Evolutionary conservation across 2,797 vertebrate species (phyloP).

Genomic region (Anableps anableps): DNA sequence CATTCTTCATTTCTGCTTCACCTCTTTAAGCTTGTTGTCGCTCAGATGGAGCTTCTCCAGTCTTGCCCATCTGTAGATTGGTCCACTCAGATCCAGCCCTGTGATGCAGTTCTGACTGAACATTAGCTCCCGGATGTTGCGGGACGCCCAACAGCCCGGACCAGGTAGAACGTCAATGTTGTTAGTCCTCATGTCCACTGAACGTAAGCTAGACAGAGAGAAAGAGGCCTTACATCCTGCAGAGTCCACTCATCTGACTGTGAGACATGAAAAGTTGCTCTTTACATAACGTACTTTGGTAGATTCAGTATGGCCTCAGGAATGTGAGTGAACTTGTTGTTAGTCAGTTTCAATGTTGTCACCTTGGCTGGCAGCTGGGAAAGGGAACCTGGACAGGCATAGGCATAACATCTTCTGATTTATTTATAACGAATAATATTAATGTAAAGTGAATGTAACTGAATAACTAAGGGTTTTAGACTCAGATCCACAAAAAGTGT

Average conservation of each 20-base stretch:
- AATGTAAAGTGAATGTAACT: not conserved
- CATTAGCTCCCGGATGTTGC: conserved; percentile 91
- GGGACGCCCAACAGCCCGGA: conserved; percentile 86
- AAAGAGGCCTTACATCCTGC: not conserved
- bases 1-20: conserved; percentile 50
- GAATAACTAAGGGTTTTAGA: not conserved
- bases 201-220: conserved; percentile 83
- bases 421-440: not conserved
- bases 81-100: conserved; percentile 87
- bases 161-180: conserved; percentile 84
- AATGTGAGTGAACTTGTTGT: conserved; percentile 86
- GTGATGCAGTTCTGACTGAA: conserved; percentile 91
- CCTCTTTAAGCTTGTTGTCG: conserved; percentile 91
- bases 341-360: conserved; percentile 88
- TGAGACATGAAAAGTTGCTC: not conserved
- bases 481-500: not conserved
- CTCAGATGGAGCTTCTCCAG: conserved; percentile 94
- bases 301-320: conserved; percentile 86
- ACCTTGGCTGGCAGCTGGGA: conserved; percentile 86
- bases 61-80: conserved; percentile 86
- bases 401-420: not conserved
- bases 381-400: conserved; percentile 79
- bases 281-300: conserved; percentile 86
- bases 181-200: conserved; percentile 92
- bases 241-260: not conserved